Conservation (phyloP, 2,113 vertebrate genomes). For the Larimichthys crocea region DNA sequence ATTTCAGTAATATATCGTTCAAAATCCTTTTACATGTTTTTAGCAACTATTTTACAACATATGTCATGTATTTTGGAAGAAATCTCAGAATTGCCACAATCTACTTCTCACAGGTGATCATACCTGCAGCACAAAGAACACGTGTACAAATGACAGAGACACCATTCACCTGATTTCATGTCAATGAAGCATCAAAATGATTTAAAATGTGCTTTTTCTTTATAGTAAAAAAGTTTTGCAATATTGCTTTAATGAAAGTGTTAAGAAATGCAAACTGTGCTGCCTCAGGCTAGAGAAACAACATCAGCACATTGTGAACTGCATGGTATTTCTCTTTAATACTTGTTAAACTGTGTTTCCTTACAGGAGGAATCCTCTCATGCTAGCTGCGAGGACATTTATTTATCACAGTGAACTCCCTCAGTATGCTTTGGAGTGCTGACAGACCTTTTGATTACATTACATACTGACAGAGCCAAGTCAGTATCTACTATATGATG, state of each 20-base stretch:
- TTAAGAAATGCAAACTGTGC: conserved; percentile 8
- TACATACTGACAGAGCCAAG: conserved; percentile 13
- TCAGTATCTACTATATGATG: conserved; percentile 10
- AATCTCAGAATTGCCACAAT: too few relatives aligned
- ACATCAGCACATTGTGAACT: conserved; percentile 6
- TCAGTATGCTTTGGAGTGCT: conserved; percentile 27
- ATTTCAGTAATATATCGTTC: too few relatives aligned
- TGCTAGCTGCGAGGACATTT: conserved; percentile 11
- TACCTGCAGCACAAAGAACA: too few relatives aligned
- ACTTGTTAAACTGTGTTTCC: not conserved
- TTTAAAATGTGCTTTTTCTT: too few relatives aligned
- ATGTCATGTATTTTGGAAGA: too few relatives aligned
- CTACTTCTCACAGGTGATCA: too few relatives aligned
- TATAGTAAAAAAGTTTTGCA: too few relatives aligned
- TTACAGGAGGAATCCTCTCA: conserved; percentile 36
- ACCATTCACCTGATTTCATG: too few relatives aligned
- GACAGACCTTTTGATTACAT: conserved; percentile 39
- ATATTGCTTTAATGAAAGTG: not conserved
- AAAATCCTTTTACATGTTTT: too few relatives aligned
- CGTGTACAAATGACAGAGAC: too few relatives aligned
- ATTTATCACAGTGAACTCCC: conserved; percentile 38
- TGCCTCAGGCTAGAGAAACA: not conserved
- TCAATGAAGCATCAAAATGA: too few relatives aligned
- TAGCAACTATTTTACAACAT: too few relatives aligned
- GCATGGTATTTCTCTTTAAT: conserved; percentile 7